A percentile compares a stretch with the other conserved stretches of the same genome.
phyloP scores from a whole-genome alignment of 1,140 invertebrate species.

The Saccostrea cuccullata region DNA sequence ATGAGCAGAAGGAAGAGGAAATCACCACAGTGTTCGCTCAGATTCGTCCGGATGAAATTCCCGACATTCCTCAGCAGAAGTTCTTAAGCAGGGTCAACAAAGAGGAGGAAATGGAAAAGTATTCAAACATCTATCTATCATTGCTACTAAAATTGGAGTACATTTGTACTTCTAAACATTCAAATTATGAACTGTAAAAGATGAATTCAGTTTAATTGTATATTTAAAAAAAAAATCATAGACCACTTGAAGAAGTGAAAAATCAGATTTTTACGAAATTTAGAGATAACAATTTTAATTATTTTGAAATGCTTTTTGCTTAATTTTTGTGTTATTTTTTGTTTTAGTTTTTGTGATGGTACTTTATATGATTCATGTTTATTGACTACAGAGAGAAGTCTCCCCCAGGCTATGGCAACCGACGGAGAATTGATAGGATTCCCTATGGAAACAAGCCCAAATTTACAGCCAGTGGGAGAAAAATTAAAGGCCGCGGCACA shows the following conservation, averaged over 20 bases:
- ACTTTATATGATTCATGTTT: neutral
- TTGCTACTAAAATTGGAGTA: neutral
- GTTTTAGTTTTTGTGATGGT: neutral
- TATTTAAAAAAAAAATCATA: too few species aligned
- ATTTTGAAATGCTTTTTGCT: too few species aligned
- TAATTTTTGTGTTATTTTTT: too few species aligned
- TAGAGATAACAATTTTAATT: too few species aligned
- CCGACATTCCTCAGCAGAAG: conserved; percentile 68
- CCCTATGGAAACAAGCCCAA: conserved; percentile 56
- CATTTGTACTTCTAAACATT: too few species aligned
- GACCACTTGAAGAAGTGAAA: too few species aligned
- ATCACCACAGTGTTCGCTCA: conserved; percentile 65
- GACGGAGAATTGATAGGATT: conserved; percentile 53
- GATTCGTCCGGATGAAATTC: conserved; percentile 70
- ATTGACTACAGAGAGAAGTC: conserved; percentile 50
- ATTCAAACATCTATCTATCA: neutral
- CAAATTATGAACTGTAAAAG: too few species aligned
- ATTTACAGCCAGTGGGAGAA: conserved; percentile 65
- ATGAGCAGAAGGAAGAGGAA: conserved; percentile 59
- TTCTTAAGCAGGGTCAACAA: conserved; percentile 64
- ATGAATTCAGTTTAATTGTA: too few species aligned
- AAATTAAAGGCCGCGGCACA: conserved; percentile 69
- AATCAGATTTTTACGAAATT: too few species aligned
- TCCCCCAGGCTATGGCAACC: conserved; percentile 58
- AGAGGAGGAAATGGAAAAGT: conserved; percentile 53